These are phyloP conservation scores for Rhingia rostrata DNA, from an alignment of 2,888 invertebrate genomes.

Conservation along the genomic window DNA sequence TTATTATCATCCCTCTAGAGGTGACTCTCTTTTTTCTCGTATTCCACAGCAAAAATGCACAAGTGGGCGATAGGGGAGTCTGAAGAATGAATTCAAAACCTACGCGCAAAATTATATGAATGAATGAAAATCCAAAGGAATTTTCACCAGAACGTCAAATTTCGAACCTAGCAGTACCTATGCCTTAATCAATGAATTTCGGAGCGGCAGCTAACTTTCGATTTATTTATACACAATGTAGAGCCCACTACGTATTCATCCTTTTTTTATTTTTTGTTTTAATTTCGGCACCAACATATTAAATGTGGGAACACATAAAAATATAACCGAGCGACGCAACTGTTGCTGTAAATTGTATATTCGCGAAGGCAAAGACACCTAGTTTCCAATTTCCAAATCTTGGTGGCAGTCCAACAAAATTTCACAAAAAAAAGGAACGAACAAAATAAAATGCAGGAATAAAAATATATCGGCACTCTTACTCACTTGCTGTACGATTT, in stretches of 20 bases:
- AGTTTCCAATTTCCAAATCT: conserved; percentile 53
- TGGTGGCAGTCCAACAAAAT: conserved; percentile 67
- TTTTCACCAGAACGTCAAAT: conserved; percentile 35
- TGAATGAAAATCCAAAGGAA: conserved; percentile 63
- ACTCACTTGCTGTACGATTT: conserved; percentile 65
- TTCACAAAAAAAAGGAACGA: conserved; percentile 24
- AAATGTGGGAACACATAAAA: conserved; percentile 24
- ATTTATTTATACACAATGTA: conserved; percentile 43
- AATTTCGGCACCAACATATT: conserved; percentile 1
- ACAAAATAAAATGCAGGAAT: conserved; percentile 48
- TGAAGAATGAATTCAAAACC: conserved; percentile 43
- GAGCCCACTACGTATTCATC: conserved; percentile 4
- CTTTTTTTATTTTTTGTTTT: conserved; percentile 25
- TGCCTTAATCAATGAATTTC: conserved; percentile 65
- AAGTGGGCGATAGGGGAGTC: conserved; percentile 14
- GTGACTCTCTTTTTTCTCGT: conserved; percentile 45
- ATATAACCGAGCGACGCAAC: conserved; percentile 54
- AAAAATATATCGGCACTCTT: conserved; percentile 68
- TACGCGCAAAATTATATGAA: conserved; percentile 73
- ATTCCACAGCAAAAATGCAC: conserved; percentile 21
- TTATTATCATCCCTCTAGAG: conserved; percentile 64
- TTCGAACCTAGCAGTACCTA: conserved; percentile 16
- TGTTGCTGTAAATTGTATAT: conserved; percentile 55
- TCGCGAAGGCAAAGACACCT: conserved; percentile 47
- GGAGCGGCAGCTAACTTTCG: conserved; percentile 34